A percentile compares a stretch with the other conserved stretches of the same genome.
These are phyloP conservation scores for Psittacula derbiana DNA, from an alignment of 2,797 vertebrate genomes.

Conservation along the genomic window DNA sequence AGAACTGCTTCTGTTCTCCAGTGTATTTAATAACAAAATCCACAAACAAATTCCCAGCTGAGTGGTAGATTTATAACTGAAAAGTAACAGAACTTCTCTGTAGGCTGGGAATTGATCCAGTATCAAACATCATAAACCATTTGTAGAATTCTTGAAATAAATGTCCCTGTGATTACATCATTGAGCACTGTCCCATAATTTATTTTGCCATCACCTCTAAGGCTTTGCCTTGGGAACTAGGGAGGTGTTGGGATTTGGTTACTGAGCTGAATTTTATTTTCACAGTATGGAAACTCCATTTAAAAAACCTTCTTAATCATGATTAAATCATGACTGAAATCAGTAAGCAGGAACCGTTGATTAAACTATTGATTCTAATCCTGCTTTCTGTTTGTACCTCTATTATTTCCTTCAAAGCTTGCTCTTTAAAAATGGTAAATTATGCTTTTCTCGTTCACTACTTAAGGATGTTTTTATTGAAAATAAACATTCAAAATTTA, in stretches of 20 bases:
- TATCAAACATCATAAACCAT: neutral
- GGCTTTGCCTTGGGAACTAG: neutral
- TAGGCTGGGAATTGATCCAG: neutral
- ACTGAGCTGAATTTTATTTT: conserved; percentile 16
- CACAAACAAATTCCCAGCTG: neutral
- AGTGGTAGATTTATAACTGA: neutral
- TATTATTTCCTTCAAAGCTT: neutral
- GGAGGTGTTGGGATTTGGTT: neutral
- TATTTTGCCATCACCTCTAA: neutral
- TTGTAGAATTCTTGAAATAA: neutral
- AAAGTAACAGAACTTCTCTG: neutral
- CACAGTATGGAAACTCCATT: neutral
- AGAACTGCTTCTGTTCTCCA: conserved; percentile 23
- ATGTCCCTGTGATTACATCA: neutral
- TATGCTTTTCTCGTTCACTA: neutral
- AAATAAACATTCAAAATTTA: neutral
- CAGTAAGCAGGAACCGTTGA: neutral
- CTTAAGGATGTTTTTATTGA: neutral
- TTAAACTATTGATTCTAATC: conserved; percentile 39
- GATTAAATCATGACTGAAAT: conserved; percentile 29
- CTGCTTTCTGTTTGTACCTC: neutral
- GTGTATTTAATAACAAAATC: conserved; percentile 38
- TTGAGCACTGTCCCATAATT: neutral
- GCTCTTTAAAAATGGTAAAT: neutral
- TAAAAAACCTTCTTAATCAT: conserved; percentile 12